Evolutionary conservation across 30 jellyfish, hydroid and myxozoan species (phyloP), one percentile per base, ranked within the genome.

Genomic region (Nemopilema nomurai): DNA sequence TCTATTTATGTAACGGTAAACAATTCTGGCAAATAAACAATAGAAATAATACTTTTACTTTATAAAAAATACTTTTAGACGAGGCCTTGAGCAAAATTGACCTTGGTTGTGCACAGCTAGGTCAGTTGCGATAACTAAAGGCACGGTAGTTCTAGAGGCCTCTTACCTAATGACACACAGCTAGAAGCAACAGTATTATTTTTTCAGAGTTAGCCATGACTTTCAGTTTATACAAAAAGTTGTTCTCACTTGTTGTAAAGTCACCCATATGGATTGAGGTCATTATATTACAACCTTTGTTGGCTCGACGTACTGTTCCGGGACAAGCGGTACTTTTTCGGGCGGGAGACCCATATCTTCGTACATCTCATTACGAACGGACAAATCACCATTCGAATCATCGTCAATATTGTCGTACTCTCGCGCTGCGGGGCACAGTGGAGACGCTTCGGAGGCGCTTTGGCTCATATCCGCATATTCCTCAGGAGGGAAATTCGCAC

Each of bases 401-500:
- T 77, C 87, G 8, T 20, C 24, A 62, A 77, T 19, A 62, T 77
- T 77, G 20, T 33, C 87, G 49, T 77, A 77, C 57, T 31, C 49
- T 62, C 18, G 16, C 4, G 29, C 63, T 26, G 28, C 78, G 0
- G 67, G 20, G 0, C 53, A 32, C 62, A 74, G 85, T 18, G 85
- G 19, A 1, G 67, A 33, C 30, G 53, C 87, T 29, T 49, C 16
- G 33, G 21, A 20, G 1, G 90, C 63, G 19, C 83, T 74, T 1
- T 65, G 83, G 69, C 67, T 31, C 90, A 81, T 81, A 33, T 81
- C 90, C 23, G 81, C 90, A 33, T 81, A 81, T 69, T 70, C 75
- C 76, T 81, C 90, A 3, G 57, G 57, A 41, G 57, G 6, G 6
- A 41, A 13, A 41, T 41, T 13, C 57, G 57, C 57, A 6, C 6